phyloP scores from a whole-genome alignment of 2,888 invertebrate species.

The Hemithea aestivaria region DNA sequence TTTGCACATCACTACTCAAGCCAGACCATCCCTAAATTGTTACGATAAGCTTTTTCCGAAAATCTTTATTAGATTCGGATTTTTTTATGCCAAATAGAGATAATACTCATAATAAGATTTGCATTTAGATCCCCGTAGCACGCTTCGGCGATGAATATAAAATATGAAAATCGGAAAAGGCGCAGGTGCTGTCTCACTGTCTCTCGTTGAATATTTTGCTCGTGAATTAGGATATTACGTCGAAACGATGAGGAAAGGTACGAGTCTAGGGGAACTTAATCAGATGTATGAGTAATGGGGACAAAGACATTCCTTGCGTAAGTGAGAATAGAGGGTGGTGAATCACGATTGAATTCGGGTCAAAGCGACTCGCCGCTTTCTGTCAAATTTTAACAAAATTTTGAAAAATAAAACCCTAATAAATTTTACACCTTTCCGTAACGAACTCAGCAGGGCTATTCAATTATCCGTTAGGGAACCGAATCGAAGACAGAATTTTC shows the following conservation, averaged over 20 bases:
- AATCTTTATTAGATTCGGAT: constrained; percentile 12
- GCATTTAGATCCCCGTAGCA: constrained; percentile 34
- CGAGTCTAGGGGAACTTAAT: constrained; percentile 15
- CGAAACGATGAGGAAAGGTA: constrained; percentile 17
- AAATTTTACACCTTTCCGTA: too few relatives aligned
- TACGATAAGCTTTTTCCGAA: background rate
- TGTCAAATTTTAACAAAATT: too few relatives aligned
- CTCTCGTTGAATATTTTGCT: constrained; percentile 32
- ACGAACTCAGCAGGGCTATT: too few relatives aligned
- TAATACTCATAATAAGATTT: constrained; percentile 36
- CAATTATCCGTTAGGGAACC: too few relatives aligned
- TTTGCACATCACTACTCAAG: too few relatives aligned
- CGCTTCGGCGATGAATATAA: constrained; percentile 37
- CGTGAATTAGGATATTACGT: constrained; percentile 11
- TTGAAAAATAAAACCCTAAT: too few relatives aligned
- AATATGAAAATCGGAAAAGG: constrained; percentile 34
- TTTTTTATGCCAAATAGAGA: constrained; percentile 14
- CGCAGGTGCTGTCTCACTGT: constrained; percentile 20
- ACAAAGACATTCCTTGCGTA: constrained; percentile 17
- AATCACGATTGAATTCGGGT: too few relatives aligned
- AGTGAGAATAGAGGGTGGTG: constrained; percentile 25
- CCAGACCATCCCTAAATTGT: too few relatives aligned
- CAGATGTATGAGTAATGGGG: constrained; percentile 20
- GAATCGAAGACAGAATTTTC: too few relatives aligned
- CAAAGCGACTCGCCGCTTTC: too few relatives aligned